phyloP scores from a whole-genome alignment of 2,797 vertebrate species.

The Phrynocephalus vlangalii region DNA sequence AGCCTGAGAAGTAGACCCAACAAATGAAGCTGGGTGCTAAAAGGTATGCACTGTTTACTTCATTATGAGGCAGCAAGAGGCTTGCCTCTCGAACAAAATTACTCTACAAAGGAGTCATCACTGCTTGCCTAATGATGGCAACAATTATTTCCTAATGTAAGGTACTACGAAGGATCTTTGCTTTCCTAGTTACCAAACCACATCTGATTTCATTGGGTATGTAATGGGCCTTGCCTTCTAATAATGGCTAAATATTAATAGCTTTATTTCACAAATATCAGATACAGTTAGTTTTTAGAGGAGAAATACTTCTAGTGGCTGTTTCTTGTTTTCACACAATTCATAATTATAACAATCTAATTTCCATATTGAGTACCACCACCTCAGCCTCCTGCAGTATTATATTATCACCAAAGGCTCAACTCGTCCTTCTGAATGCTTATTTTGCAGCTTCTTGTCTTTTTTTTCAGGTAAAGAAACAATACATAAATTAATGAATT shows the following conservation, averaged over 20 bases:
- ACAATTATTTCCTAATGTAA: background rate
- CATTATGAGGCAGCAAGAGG: slow-evolving; percentile 1
- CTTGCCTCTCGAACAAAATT: background rate
- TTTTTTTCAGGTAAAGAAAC: background rate
- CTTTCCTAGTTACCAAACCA: background rate
- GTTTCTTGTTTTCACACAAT: too few relatives aligned
- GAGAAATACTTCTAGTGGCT: background rate
- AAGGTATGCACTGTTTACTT: background rate
- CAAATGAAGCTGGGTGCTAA: background rate
- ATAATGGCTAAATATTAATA: background rate
- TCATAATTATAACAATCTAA: background rate
- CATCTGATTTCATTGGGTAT: background rate
- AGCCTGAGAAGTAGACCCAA: background rate
- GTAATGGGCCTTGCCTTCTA: background rate
- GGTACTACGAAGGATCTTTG: background rate
- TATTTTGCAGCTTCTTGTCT: background rate
- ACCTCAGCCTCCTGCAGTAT: background rate
- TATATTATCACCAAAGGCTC: background rate
- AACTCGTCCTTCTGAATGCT: background rate
- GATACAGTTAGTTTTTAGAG: background rate
- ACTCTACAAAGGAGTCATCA: background rate
- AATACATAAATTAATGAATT: too few relatives aligned
- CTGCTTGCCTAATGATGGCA: background rate
- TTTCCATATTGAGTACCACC: background rate
- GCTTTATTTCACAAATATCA: background rate